phyloP scores from a whole-genome alignment of 2,113 vertebrate species.

The Nymphicus hollandicus region DNA sequence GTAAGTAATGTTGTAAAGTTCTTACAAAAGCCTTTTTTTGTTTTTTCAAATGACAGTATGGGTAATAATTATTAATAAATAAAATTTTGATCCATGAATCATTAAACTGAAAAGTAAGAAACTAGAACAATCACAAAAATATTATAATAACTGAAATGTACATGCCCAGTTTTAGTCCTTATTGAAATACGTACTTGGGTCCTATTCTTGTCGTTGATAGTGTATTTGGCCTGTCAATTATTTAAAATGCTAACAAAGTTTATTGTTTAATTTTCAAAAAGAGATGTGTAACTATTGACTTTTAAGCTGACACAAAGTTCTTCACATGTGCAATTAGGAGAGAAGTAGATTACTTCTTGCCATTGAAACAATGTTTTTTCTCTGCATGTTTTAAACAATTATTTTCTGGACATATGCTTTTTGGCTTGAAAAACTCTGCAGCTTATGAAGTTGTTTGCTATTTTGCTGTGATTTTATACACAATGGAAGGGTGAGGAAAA shows the following conservation, averaged over 20 bases:
- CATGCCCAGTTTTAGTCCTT: background rate
- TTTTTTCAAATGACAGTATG: background rate
- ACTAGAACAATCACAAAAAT: background rate
- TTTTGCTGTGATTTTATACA: slow-evolving; percentile 72
- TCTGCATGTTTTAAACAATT: slow-evolving; percentile 34
- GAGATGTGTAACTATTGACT: background rate
- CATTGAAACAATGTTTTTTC: background rate
- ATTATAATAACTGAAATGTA: background rate
- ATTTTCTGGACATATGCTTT: slow-evolving; percentile 46
- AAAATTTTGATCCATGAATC: background rate
- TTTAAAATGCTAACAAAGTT: background rate
- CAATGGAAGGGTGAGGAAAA: slow-evolving; percentile 78
- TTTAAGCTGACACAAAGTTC: background rate
- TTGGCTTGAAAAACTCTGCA: slow-evolving; percentile 59
- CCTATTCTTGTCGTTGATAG: background rate
- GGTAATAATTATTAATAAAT: background rate
- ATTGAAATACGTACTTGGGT: background rate
- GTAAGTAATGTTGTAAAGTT: background rate
- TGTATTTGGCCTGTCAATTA: background rate
- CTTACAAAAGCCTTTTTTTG: background rate
- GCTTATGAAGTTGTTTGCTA: slow-evolving; percentile 81
- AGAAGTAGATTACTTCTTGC: background rate
- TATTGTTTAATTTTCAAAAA: background rate
- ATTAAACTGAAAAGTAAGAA: background rate
- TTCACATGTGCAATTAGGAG: background rate